Base-by-base conservation (phyloP, 2,888 invertebrate species). In the Phaedon cochleariae region DNA sequence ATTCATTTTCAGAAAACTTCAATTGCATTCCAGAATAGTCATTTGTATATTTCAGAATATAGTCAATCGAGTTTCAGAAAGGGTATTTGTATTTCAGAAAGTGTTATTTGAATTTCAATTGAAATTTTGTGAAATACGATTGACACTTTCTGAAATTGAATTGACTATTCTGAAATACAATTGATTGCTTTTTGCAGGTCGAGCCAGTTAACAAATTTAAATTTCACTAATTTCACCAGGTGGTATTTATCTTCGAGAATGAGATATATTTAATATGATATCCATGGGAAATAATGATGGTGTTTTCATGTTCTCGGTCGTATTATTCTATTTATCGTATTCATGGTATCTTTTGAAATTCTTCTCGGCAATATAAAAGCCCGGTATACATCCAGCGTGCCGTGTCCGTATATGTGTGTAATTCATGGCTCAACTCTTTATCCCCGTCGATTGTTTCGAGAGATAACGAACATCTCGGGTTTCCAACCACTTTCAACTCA, bases 381-480 rank as follows among this genome's bases (percentile, higher is more conserved):
- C 61, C 60, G 12, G 34, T 15, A 41, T 61, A 62, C 59, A 62
- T 59, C 60, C 61, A 55, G 59, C 63, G 59, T 67, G 61, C 64
- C 49, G 62, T 52, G 61, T 41, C 41, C 6, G 34, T n/a, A n/a
- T 41, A 15, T 41, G 41, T 41, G 15, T 64, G 63, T 70, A 66
- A 70, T 72, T 70, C 68, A 69, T 65, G 70, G 72, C 41, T 62
- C 68, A 73, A 71, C 70, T 72, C 70, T 73, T 72, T 69, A 71
- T 69, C 31, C 66, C 60, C 65, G 68, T 70, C 68, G 76, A 77
- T 77, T 74, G 75, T 76, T 76, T 75, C 69, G 71, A 63, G 67
- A 69, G 76, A 77, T 77, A 77, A 66, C 70, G 62, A 67, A 70
- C 75, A 68, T 74, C 75, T 77, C 75, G 45, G 72, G 71, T 77